Evolutionary conservation across 2,888 invertebrate genomes (phyloP), one percentile per base, ranked within the genome.

Genomic region (Suillia variegata): DNA sequence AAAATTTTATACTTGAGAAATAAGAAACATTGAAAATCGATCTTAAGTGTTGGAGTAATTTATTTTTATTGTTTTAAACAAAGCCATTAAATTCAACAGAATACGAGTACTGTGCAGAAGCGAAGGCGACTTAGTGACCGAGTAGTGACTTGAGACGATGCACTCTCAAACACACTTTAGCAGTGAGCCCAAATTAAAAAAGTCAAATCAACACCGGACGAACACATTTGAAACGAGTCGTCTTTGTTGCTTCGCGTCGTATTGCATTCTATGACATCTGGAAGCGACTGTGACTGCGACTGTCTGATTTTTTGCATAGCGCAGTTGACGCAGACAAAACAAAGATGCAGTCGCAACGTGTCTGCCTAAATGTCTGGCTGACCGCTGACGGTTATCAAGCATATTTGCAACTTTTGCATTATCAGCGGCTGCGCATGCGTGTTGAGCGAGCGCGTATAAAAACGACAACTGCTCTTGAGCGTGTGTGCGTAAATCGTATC

Each of bases 401-500:
- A 4, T 18, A 2, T 6, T 45, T 45, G 18, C n/a, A 10, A 8
- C 4, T 22, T 5, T 26, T 22, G n/a, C 22, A 21, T 13, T 18
- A 21, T 13, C 10, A 22, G 2, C 49, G 22, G 26, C 26, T 26
- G 26, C 10, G 26, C 26, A 26, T 26, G 26, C 26, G 26, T 26
- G 26, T 26, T 26, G 5, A 26, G 26, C 10, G 5, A 26, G 26
- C 10, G 26, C 26, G 26, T 6, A 26, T 26, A 26, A 26, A 26
- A n/a, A n/a, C 6, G 6, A 26, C 26, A 6, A 26, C 5, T 8
- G 6, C 26, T 38, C 42, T 15, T 38, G n/a, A 18, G 26, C 10
- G 26, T 20, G 45, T 45, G 54, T 52, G 34, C 69, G 64, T 67
- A 71, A 71, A 71, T 73, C 70, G 71, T 70, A 73, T 71, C 70